phyloP scores from a whole-genome alignment of 2,113 vertebrate genomes.

The Oncorhynchus mykiss region DNA sequence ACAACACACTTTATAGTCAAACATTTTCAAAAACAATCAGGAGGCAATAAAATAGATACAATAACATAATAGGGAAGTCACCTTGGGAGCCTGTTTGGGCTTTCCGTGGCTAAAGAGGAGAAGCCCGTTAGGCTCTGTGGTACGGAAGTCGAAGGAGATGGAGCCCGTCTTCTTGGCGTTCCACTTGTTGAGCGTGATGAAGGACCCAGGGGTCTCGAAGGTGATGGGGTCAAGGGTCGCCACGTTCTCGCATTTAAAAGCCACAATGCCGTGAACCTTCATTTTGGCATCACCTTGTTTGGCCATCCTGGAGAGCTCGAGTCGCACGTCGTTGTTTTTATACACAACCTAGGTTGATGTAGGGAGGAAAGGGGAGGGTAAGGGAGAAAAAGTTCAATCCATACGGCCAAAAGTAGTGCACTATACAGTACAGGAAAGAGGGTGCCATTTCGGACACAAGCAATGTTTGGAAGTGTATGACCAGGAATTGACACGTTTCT shows the following conservation, averaged over 20 bases:
- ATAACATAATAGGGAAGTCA: slow-evolving; percentile 47
- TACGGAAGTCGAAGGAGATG: slow-evolving; percentile 97
- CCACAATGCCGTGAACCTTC: slow-evolving; percentile 94
- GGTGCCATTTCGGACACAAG: neutral
- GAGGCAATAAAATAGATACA: no score
- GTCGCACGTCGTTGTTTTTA: slow-evolving; percentile 95
- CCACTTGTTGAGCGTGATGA: slow-evolving; percentile 94
- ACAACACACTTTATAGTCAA: no score
- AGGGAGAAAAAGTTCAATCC: neutral
- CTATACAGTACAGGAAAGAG: neutral
- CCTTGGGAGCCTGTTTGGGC: slow-evolving; percentile 89
- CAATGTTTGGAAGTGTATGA: no score
- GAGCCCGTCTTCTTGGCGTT: slow-evolving; percentile 98
- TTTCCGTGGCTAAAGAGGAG: slow-evolving; percentile 97
- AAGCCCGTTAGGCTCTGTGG: slow-evolving; percentile 94
- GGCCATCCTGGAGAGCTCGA: slow-evolving; percentile 93
- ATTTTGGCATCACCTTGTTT: slow-evolving; percentile 94
- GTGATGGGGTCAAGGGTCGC: slow-evolving; percentile 97
- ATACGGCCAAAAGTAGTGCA: no score
- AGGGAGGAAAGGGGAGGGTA: slow-evolving; percentile 10
- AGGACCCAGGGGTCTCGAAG: slow-evolving; percentile 96
- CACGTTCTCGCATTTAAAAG: slow-evolving; percentile 99
- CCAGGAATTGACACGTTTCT: no score
- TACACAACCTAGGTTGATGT: slow-evolving; percentile 86
- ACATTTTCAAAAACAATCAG: no score